Conservation (phyloP, 2,113 vertebrate species). For the Stigmatopora nigra region DNA sequence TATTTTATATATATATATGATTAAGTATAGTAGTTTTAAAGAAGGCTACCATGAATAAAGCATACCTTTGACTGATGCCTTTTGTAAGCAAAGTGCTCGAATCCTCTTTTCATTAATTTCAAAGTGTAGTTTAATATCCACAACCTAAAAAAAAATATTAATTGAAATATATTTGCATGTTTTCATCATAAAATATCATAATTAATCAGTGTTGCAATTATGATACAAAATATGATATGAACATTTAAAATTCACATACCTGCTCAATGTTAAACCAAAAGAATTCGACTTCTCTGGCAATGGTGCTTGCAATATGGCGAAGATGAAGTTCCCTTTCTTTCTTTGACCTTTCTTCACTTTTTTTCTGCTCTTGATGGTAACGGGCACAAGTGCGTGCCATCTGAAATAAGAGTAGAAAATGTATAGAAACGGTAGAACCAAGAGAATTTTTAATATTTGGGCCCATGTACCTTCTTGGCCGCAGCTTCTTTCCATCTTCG, state of each 20-base stretch:
- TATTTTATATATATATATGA: slow-evolving; percentile 2
- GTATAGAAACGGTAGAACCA: neutral
- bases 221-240: neutral
- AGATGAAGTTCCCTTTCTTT: slow-evolving; percentile 78
- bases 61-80: slow-evolving; percentile 73
- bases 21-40: neutral
- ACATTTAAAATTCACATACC: slow-evolving; percentile 57
- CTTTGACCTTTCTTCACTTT: slow-evolving; percentile 73
- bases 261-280: slow-evolving; percentile 93
- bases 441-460: neutral
- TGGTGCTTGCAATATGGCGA: slow-evolving; percentile 80
- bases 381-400: slow-evolving; percentile 86
- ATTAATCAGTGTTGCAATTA: neutral
- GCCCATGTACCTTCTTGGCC: slow-evolving; percentile 84
- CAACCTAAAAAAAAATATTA: slow-evolving; percentile 68
- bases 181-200: slow-evolving; percentile 6
- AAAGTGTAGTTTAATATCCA: slow-evolving; percentile 88
- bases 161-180: neutral
- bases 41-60: neutral
- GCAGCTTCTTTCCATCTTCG: slow-evolving; percentile 93
- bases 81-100: slow-evolving; percentile 77
- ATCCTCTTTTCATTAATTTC: slow-evolving; percentile 83
- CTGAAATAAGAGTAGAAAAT: slow-evolving; percentile 47
- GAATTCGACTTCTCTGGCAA: slow-evolving; percentile 84
- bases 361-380: slow-evolving; percentile 80